Evolutionary conservation across 2,888 invertebrate genomes (phyloP).

Genomic region (Standfussiana lucernea): DNA sequence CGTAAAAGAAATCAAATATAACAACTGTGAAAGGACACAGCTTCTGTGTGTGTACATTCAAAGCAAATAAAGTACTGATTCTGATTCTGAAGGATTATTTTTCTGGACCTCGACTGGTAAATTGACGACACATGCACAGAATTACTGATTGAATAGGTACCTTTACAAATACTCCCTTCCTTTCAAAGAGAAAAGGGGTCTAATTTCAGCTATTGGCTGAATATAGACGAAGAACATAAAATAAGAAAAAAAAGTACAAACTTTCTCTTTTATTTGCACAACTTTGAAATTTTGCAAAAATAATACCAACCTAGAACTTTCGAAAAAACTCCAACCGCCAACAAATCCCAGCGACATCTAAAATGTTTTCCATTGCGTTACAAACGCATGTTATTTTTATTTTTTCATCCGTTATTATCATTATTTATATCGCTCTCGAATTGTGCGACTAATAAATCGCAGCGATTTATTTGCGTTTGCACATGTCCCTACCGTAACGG

Average conservation of each 20-base stretch:
- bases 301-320: slow-evolving; percentile 8
- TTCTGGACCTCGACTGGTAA: not conserved
- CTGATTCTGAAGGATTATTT: no score
- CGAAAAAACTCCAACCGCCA: not conserved
- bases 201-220: not conserved
- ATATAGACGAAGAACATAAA: not conserved
- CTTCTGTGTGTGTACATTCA: no score
- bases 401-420: slow-evolving; percentile 79
- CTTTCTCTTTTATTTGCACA: not conserved
- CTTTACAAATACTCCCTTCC: not conserved
- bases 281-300: not conserved
- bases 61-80: no score
- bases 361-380: slow-evolving; percentile 67
- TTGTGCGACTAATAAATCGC: slow-evolving; percentile 73
- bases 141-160: not conserved
- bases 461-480: slow-evolving; percentile 78
- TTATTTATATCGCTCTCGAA: slow-evolving; percentile 78
- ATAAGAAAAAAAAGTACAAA: not conserved
- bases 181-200: not conserved
- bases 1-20: no score
- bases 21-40: not conserved
- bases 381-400: slow-evolving; percentile 72
- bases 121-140: not conserved
- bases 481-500: slow-evolving; percentile 71
- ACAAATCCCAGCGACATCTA: slow-evolving; percentile 57